Conservation (phyloP, 1,140 invertebrate genomes). For the Berghia stephanieae region DNA sequence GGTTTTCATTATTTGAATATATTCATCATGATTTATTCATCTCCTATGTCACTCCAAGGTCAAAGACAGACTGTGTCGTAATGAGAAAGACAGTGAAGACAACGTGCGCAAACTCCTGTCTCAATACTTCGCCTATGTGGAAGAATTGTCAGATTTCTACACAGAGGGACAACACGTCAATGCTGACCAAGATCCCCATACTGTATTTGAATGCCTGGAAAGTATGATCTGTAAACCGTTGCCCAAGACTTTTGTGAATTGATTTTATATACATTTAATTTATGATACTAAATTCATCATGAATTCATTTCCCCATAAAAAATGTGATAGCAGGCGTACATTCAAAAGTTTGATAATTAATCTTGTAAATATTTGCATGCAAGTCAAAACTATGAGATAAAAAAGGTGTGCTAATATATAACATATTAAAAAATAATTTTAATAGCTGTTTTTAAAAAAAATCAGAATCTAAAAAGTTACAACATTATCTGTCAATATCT, state of each 20-base stretch:
- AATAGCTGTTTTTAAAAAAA: slow-evolving; percentile 51
- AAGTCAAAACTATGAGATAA: background rate
- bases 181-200: slow-evolving; percentile 66
- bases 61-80: slow-evolving; percentile 53
- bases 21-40: background rate
- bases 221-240: slow-evolving; percentile 66
- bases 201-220: slow-evolving; percentile 67
- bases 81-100: slow-evolving; percentile 54
- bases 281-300: background rate
- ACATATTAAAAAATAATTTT: background rate
- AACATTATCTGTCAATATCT: background rate
- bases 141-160: slow-evolving; percentile 64
- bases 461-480: too few species aligned
- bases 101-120: slow-evolving; percentile 56
- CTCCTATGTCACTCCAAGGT: slow-evolving; percentile 34
- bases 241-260: slow-evolving; percentile 44
- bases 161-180: slow-evolving; percentile 62
- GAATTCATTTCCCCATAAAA: background rate
- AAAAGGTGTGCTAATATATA: background rate
- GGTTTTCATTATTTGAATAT: background rate
- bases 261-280: background rate
- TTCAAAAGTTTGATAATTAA: background rate
- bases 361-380: background rate
- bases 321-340: background rate
- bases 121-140: slow-evolving; percentile 57